Percentiles rank a stretch among this genome's conserved stretches.
phyloP scores from a whole-genome alignment of 2,113 vertebrate genomes.

The Tupaia chinensis region DNA sequence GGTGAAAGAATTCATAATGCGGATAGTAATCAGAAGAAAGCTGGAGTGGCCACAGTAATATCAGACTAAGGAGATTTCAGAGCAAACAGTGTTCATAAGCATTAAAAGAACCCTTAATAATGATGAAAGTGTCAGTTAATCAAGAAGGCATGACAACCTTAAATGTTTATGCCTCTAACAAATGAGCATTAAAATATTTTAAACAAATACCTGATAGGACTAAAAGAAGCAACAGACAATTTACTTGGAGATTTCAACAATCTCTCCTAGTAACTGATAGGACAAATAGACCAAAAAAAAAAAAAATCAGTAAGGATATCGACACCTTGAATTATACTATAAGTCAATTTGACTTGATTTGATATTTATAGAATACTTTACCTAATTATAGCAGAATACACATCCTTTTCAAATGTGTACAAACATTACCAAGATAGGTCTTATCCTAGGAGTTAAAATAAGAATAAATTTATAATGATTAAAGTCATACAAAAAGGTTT shows the following conservation, averaged over 20 bases:
- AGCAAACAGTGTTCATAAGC: too few species aligned
- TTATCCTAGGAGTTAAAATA: background rate
- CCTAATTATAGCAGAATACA: background rate
- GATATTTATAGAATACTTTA: background rate
- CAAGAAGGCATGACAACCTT: background rate
- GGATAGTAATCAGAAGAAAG: background rate
- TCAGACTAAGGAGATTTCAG: background rate
- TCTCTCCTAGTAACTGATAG: background rate
- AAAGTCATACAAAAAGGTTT: background rate
- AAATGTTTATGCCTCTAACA: background rate
- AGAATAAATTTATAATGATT: background rate
- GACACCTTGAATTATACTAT: background rate
- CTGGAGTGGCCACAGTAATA: background rate
- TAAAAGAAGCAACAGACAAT: background rate
- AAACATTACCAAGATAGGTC: background rate
- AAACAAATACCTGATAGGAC: background rate
- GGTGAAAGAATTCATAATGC: background rate
- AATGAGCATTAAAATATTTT: background rate
- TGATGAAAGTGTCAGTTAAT: background rate
- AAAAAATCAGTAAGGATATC: background rate
- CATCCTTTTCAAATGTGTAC: background rate
- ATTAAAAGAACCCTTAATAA: background rate
- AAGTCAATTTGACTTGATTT: background rate
- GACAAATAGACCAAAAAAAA: background rate
- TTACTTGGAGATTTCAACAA: background rate